Percentiles rank a stretch among this genome's conserved stretches.
Evolutionary conservation across 2,113 vertebrate species (phyloP).

Genomic region (Ameiurus melas): DNA sequence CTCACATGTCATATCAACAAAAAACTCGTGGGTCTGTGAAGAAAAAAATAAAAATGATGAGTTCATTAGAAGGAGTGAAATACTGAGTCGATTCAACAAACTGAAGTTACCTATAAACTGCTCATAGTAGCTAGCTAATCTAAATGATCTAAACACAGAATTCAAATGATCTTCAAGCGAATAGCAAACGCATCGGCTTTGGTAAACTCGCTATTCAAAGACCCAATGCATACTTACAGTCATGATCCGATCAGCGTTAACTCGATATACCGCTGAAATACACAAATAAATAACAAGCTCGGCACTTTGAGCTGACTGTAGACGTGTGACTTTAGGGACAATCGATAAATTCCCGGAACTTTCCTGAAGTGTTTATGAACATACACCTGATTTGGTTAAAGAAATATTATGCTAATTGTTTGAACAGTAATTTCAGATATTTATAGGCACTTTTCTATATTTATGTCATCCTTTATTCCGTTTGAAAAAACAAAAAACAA

Average conservation of each 20-base stretch:
- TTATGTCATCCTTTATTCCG: not conserved
- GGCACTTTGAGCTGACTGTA: not conserved
- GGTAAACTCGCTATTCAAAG: not conserved
- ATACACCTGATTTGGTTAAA: not conserved
- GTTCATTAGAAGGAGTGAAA: not conserved
- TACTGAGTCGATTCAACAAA: not conserved
- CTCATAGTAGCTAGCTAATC: not conserved
- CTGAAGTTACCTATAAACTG: not conserved
- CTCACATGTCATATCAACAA: conserved; percentile 93
- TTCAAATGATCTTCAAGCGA: not conserved
- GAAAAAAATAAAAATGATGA: conserved; percentile 14
- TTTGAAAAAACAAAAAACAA: not conserved
- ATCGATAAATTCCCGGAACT: conserved; percentile 1
- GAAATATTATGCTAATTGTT: not conserved
- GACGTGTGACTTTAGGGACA: conserved; percentile 20
- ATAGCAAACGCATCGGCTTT: not conserved
- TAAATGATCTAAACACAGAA: not conserved
- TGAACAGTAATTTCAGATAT: not conserved
- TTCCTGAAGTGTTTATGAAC: not conserved
- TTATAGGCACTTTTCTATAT: not conserved
- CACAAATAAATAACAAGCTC: not conserved
- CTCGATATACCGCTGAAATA: not conserved
- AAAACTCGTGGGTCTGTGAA: conserved; percentile 91
- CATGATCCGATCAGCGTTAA: conserved; percentile 31
- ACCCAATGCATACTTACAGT: conserved; percentile 31